Base-by-base conservation (phyloP, 2,888 invertebrate genomes). In the Drosophila tripunctata region DNA sequence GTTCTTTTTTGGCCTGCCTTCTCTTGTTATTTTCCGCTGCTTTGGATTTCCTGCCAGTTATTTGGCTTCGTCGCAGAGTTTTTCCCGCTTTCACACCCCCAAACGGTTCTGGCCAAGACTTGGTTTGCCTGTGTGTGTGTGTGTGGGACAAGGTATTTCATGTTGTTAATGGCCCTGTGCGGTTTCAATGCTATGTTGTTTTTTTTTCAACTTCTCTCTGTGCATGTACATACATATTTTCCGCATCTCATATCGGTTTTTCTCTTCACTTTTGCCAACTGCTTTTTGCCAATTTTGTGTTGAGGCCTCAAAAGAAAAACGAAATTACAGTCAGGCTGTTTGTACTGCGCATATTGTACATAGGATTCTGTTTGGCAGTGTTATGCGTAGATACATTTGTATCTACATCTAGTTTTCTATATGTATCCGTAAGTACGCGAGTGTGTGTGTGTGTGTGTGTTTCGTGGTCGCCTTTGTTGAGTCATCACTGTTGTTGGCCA, bases 101-200 rank as follows among this genome's bases (percentile, higher is more conserved):
- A 22, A n/a, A n/a, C 47, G 12, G 10, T 33, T 30, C 54, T 33
- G 50, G 52, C 55, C 64, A 61, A 69, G 70, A 60, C 71, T 55
- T 48, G 10, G 36, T 38, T 27, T 48, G 60, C 54, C 43, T 54
- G 35, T 38, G 38, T 30, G 64, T 47, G 41, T 61, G 51, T 50
- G 50, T 51, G 43, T 58, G 76, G 77, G 65, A 58, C 67, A 87
- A 81, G 87, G 87, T 82, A 75, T 85, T 82, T 68, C 51, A 67
- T 85, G 82, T 87, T 85, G 69, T 73, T 75, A 75, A 72, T 72
- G 75, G 75, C 65, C 38, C 62, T 68, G 36, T 67, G 66, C 58
- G 75, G 70, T 68, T 71, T 61, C 24, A 8, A 24, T 54, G 54
- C 48, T 41, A 33, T 30, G 21, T 22, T 45, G 10, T 47, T 22